Evolutionary conservation across 1,140 invertebrate genomes (phyloP), one percentile per base, ranked within the genome.

Genomic region (roundworm (Caenorhabditis elegans)): DNA sequence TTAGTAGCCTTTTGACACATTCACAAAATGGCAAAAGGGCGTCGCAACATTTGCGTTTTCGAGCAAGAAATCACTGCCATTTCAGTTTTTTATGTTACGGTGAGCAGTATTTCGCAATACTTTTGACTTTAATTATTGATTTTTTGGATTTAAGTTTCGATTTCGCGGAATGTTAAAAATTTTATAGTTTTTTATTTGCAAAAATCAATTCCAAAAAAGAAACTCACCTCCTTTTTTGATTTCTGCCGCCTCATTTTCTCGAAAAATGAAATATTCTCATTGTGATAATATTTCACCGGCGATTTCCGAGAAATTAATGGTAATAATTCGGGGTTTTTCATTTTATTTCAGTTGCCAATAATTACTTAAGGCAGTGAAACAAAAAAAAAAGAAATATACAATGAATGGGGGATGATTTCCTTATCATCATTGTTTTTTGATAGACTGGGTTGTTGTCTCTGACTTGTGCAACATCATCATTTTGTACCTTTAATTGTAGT

Each of bases 351-450:
- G 17, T 31, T 24, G 3, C 5, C 2, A 24, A 60, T 34, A 60
- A 19, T 60, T 31, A 60, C 19, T n/a, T n/a, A n/a, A n/a, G n/a
- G n/a, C n/a, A n/a, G n/a, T n/a, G n/a, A n/a, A n/a, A n/a, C n/a
- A n/a, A n/a, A n/a, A n/a, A n/a, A n/a, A n/a, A n/a, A n/a, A n/a
- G n/a, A n/a, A n/a, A n/a, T n/a, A n/a, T n/a, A n/a, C n/a, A n/a
- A n/a, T n/a, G n/a, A 43, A 43, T 60, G 28, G 5, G 4, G 24
- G 49, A 53, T 53, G 49, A n/a, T 60, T 60, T 60, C 55, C 55
- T 60, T 60, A 60, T 60, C 55, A 60, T 3, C 55, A 19, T 13
- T 60, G 55, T 60, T 60, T 60, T n/a, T 60, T 36, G 55, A 31
- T 19, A 60, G 28, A 60, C 55, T 60, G 34, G 31, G 34, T n/a